Evolutionary conservation across 2,888 invertebrate species (phyloP).

Genomic region (Luperina nickerlii): DNA sequence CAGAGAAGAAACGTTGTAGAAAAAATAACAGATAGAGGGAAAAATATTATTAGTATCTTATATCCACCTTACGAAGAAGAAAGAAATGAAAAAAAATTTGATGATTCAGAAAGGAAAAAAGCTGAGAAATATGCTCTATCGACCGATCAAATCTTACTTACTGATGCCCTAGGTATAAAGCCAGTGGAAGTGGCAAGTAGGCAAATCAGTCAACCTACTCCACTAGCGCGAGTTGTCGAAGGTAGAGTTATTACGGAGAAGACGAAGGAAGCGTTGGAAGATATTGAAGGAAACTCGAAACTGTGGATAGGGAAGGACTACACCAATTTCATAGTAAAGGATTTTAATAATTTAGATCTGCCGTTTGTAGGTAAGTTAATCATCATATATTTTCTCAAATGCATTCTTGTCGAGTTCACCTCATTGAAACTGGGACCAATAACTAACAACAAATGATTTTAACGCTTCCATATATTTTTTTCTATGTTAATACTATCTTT

Average conservation of each 20-base stretch:
- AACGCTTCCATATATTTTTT: not conserved
- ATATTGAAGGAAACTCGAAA: constrained; percentile 93
- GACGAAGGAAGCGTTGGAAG: constrained; percentile 80
- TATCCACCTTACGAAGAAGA: constrained; percentile 87
- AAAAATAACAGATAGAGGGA: constrained; percentile 86
- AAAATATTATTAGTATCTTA: constrained; percentile 86
- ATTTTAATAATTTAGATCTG: constrained; percentile 96
- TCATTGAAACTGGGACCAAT: not conserved
- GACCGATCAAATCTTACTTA: constrained; percentile 82
- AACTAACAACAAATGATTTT: not conserved
- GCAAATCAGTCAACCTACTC: constrained; percentile 79
- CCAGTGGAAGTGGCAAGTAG: constrained; percentile 66
- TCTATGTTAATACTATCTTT: not conserved
- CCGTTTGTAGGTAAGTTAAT: constrained; percentile 92
- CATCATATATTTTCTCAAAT: too few relatives aligned
- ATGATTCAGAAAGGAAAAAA: constrained; percentile 86
- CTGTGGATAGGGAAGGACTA: constrained; percentile 99
- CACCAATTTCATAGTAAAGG: constrained; percentile 98
- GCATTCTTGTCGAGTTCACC: not conserved
- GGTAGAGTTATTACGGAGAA: constrained; percentile 82
- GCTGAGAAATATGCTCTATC: constrained; percentile 87
- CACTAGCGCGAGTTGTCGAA: constrained; percentile 84
- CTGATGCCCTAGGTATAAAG: constrained; percentile 77
- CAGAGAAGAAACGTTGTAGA: constrained; percentile 84
- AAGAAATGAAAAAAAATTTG: constrained; percentile 83